These are phyloP conservation scores for Clarias magur DNA, from an alignment of 2,113 vertebrate species.

Conservation along the genomic window DNA sequence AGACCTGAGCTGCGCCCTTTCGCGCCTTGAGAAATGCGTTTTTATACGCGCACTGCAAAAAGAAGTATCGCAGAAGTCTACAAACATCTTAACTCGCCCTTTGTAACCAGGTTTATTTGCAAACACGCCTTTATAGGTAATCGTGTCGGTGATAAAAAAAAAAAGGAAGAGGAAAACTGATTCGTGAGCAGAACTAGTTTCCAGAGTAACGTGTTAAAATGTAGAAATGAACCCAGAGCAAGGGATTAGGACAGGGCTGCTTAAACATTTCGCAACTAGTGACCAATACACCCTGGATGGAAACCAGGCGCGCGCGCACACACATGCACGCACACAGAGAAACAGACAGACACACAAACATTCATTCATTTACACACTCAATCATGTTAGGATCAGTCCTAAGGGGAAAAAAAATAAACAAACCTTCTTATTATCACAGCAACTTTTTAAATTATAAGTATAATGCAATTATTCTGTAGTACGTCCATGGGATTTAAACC, in stretches of 20 bases:
- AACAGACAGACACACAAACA: not conserved
- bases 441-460: not conserved
- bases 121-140: not conserved
- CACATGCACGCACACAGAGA: not conserved
- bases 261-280: not conserved
- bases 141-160: not conserved
- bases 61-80: not conserved
- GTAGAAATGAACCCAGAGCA: not conserved
- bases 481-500: not conserved
- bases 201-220: not conserved
- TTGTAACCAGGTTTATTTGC: not conserved
- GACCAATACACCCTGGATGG: not conserved
- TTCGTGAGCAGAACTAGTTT: not conserved
- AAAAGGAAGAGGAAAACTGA: not conserved
- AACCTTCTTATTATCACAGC: not conserved
- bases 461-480: not conserved
- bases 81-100: not conserved
- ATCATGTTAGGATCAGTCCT: not conserved
- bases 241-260: not conserved
- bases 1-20: not conserved
- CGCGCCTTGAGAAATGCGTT: not conserved
- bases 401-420: not conserved
- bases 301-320: not conserved
- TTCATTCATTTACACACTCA: not conserved
- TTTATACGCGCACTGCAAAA: no score